Conservation (phyloP, 1,140 invertebrate genomes). For the Tetramorium alpestre region DNA sequence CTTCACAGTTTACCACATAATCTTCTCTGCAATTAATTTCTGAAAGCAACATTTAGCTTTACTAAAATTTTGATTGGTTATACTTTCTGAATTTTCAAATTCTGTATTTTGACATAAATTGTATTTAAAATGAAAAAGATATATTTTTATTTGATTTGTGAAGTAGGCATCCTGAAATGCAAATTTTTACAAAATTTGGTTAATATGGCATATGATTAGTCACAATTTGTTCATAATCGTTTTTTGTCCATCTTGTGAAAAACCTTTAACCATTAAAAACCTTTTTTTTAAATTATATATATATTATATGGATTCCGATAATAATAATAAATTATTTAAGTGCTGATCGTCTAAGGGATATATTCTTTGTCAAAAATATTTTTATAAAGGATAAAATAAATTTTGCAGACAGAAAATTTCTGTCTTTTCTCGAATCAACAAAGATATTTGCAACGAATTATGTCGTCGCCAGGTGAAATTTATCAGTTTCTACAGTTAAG, state of each 20-base stretch:
- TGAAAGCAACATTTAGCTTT: neutral
- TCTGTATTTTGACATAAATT: neutral
- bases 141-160: too few relatives aligned
- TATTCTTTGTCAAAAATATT: too few relatives aligned
- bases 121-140: neutral
- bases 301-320: too few relatives aligned
- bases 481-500: neutral
- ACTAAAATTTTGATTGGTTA: neutral
- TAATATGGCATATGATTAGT: too few relatives aligned
- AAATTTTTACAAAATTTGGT: too few relatives aligned
- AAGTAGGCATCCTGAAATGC: too few relatives aligned
- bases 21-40: slow-evolving; percentile 19
- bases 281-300: too few relatives aligned
- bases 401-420: neutral
- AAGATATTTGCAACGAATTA: neutral
- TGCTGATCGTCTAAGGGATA: neutral
- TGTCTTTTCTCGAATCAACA: neutral
- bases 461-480: neutral
- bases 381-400: neutral
- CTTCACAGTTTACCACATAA: slow-evolving; percentile 1
- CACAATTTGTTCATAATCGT: too few relatives aligned
- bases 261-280: too few relatives aligned
- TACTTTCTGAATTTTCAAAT: neutral
- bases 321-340: neutral
- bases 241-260: too few relatives aligned